phyloP scores from a whole-genome alignment of 2,888 invertebrate species.

The Rutpela maculata region DNA sequence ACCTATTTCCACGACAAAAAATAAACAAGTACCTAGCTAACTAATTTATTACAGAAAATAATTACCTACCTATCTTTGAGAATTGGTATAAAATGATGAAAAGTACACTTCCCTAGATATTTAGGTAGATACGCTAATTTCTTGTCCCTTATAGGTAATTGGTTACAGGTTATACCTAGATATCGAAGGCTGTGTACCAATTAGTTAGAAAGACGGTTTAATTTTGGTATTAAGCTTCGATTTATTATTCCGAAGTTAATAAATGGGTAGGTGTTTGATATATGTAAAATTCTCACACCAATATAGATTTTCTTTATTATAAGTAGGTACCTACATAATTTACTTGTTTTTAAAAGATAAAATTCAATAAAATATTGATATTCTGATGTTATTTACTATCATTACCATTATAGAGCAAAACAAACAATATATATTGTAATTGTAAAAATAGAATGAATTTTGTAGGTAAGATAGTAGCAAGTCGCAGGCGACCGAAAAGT shows the following conservation, averaged over 20 bases:
- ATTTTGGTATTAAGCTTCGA: too few species aligned
- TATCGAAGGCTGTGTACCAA: too few species aligned
- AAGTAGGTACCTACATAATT: not conserved
- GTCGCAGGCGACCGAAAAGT: constrained; percentile 70
- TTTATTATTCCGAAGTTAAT: too few species aligned
- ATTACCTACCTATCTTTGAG: not conserved
- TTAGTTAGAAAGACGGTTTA: too few species aligned
- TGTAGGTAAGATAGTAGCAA: constrained; percentile 66
- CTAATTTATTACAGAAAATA: not conserved
- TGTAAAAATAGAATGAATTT: constrained; percentile 65
- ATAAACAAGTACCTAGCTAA: not conserved
- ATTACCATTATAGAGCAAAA: constrained; percentile 54
- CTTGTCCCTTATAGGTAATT: not conserved
- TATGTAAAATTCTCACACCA: too few species aligned
- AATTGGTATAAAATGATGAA: not conserved
- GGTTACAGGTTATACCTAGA: too few species aligned
- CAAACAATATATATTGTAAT: constrained; percentile 58
- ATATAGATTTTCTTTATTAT: too few species aligned
- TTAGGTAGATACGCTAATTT: not conserved
- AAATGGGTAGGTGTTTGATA: too few species aligned
- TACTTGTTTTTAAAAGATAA: not conserved
- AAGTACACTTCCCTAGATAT: not conserved
- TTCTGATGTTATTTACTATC: constrained; percentile 35
- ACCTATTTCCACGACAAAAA: constrained; percentile 39
- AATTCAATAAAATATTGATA: not conserved